These are phyloP conservation scores for Apamea anceps DNA, from an alignment of 2,888 invertebrate genomes.

Conservation along the genomic window DNA sequence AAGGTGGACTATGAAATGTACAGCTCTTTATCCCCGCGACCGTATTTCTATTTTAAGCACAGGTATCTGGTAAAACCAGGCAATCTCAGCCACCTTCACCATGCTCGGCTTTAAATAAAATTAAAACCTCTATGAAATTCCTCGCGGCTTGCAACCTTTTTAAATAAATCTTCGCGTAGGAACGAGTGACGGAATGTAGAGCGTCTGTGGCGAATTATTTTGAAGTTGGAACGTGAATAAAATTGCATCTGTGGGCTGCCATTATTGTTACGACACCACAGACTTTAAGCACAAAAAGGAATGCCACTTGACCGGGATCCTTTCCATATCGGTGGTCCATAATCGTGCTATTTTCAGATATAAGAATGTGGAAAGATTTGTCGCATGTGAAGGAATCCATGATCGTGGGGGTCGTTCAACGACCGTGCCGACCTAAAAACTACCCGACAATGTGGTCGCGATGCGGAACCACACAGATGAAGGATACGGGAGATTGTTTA, in stretches of 20 bases:
- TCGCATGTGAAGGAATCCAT: conserved; percentile 75
- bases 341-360: conserved; percentile 63
- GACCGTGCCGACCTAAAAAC: conserved; percentile 76
- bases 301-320: conserved; percentile 61
- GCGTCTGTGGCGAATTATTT: conserved; percentile 63
- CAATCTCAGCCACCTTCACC: conserved; percentile 71
- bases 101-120: conserved; percentile 75
- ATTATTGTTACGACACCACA: conserved; percentile 46
- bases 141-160: conserved; percentile 72
- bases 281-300: conserved; percentile 57
- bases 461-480: conserved; percentile 80
- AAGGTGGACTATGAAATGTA: conserved; percentile 74
- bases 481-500: conserved; percentile 78
- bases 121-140: conserved; percentile 79
- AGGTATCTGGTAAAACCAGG: conserved; percentile 77
- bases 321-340: conserved; percentile 58
- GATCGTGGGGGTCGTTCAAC: conserved; percentile 73
- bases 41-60: conserved; percentile 80
- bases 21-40: conserved; percentile 74
- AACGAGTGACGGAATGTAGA: conserved; percentile 61
- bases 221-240: conserved; percentile 41
- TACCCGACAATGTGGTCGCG: conserved; percentile 77
- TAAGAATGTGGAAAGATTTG: conserved; percentile 74
- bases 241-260: conserved; percentile 42
- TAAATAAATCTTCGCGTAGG: conserved; percentile 66